These are phyloP conservation scores for Tragulus kanchil DNA, from an alignment of 2,113 vertebrate genomes.

Conservation along the genomic window DNA sequence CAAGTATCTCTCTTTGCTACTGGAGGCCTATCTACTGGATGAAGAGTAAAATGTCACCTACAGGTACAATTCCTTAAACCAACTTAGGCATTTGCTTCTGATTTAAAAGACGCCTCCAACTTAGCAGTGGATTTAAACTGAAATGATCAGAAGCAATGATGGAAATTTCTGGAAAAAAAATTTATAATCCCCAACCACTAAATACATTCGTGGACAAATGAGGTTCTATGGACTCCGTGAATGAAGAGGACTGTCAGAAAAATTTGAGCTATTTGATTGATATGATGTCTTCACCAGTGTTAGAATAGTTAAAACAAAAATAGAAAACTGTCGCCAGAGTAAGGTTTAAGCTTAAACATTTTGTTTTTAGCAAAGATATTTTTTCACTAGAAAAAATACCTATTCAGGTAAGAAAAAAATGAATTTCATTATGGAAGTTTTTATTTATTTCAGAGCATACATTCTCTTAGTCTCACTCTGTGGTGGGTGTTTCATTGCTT, in stretches of 20 bases:
- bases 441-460: constrained; percentile 30
- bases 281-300: neutral
- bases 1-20: neutral
- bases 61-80: constrained; percentile 48
- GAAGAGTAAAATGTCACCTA: constrained; percentile 5
- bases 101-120: constrained; percentile 47
- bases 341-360: constrained; percentile 6
- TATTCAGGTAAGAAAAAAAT: constrained; percentile 42
- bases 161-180: constrained; percentile 16
- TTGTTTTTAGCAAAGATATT: constrained; percentile 58
- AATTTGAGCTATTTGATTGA: constrained; percentile 27
- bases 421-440: neutral
- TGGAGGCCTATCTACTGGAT: neutral
- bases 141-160: neutral
- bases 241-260: constrained; percentile 38
- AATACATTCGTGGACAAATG: neutral
- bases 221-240: neutral
- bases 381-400: constrained; percentile 44
- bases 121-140: neutral
- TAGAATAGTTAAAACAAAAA: constrained; percentile 52
- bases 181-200: neutral
- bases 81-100: constrained; percentile 32
- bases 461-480: neutral
- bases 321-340: constrained; percentile 38
- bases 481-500: neutral